Percentiles rank a stretch among this genome's conserved stretches.
phyloP scores from a whole-genome alignment of 2,888 invertebrate species.

The Cactoblastis cactorum region DNA sequence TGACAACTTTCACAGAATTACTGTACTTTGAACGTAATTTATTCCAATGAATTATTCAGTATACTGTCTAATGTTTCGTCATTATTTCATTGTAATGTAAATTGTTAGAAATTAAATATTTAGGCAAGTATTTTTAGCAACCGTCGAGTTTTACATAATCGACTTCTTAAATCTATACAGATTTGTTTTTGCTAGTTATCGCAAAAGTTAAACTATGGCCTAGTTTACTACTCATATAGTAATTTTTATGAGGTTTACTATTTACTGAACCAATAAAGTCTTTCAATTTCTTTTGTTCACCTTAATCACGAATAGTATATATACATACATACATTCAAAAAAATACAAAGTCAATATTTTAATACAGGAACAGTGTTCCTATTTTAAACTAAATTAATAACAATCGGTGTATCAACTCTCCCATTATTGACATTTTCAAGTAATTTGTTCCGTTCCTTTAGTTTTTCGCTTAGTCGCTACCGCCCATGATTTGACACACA shows the following conservation, averaged over 20 bases:
- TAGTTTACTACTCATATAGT: not conserved
- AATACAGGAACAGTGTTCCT: not conserved
- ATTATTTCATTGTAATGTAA: not conserved
- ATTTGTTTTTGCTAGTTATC: not conserved
- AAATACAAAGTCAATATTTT: not conserved
- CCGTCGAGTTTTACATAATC: not conserved
- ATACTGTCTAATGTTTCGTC: not conserved
- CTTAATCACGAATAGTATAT: too few species aligned
- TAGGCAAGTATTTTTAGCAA: not conserved
- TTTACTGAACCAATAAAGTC: too few species aligned
- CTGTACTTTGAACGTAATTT: constrained; percentile 8
- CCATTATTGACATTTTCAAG: too few species aligned
- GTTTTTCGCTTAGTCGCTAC: too few species aligned
- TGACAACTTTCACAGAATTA: constrained; percentile 10
- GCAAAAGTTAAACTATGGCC: not conserved
- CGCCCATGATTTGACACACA: constrained; percentile 26
- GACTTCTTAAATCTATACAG: not conserved
- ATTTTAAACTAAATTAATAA: too few species aligned
- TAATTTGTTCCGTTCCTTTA: too few species aligned
- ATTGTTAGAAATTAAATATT: not conserved
- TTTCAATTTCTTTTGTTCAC: too few species aligned
- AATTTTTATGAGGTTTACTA: too few species aligned
- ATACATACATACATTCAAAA: too few species aligned
- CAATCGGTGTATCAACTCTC: too few species aligned
- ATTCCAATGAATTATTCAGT: constrained; percentile 11